These are phyloP conservation scores for Myotis yumanensis DNA, from an alignment of 2,113 vertebrate species.

Conservation along the genomic window DNA sequence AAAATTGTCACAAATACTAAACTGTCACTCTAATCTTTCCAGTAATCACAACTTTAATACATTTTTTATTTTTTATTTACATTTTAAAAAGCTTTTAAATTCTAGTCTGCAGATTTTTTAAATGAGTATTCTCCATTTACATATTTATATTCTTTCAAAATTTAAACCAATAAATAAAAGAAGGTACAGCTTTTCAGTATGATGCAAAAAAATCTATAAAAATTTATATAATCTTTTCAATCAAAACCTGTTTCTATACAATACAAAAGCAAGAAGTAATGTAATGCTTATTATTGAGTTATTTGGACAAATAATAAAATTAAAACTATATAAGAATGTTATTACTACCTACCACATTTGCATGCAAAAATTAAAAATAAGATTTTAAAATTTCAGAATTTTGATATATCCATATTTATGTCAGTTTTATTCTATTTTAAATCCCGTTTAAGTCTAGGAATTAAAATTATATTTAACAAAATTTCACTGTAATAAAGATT, in stretches of 20 bases:
- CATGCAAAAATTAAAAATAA: not conserved
- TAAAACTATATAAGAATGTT: not conserved
- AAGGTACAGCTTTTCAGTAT: not conserved
- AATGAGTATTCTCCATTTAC: not conserved
- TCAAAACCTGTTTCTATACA: not conserved
- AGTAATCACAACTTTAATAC: not conserved
- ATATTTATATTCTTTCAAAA: not conserved
- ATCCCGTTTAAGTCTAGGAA: not conserved
- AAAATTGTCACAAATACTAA: not conserved
- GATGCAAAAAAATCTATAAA: not conserved
- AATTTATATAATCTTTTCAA: not conserved
- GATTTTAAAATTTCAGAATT: not conserved
- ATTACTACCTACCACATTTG: not conserved
- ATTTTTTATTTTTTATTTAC: not conserved
- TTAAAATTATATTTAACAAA: not conserved
- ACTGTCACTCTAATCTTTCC: not conserved
- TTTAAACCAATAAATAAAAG: not conserved
- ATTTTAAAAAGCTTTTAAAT: not conserved
- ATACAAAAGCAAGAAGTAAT: slow-evolving; percentile 6
- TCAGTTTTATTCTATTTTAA: not conserved
- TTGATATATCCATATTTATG: not conserved
- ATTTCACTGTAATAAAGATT: not conserved
- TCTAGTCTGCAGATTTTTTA: not conserved
- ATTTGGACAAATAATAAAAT: not conserved
- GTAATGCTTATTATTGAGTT: not conserved